Percentiles rank a stretch among this genome's conserved stretches.
These are phyloP conservation scores for Lordiphosa collinella DNA, from an alignment of 1,140 invertebrate species.

Conservation along the genomic window DNA sequence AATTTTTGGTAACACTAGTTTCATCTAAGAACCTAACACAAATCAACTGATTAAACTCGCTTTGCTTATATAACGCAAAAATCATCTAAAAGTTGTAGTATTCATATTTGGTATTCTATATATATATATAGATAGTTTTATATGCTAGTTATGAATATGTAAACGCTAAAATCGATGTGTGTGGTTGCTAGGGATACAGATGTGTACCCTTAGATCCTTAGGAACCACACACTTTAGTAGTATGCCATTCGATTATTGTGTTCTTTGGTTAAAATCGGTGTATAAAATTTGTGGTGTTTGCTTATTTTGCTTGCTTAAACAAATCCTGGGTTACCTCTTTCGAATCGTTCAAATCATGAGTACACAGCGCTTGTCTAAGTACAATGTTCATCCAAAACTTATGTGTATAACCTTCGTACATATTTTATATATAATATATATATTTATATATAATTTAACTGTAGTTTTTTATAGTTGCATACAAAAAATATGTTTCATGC, in stretches of 20 bases:
- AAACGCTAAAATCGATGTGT: constrained; percentile 30
- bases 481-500: constrained; percentile 66
- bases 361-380: constrained; percentile 51
- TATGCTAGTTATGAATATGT: constrained; percentile 13
- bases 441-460: constrained; percentile 9
- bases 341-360: constrained; percentile 39
- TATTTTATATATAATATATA: no score
- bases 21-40: constrained; percentile 3
- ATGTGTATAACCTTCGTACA: constrained; percentile 28
- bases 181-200: constrained; percentile 2
- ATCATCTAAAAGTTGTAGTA: constrained; percentile 47
- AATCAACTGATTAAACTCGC: background rate
- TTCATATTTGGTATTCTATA: constrained; percentile 42
- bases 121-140: constrained; percentile 6
- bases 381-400: constrained; percentile 64
- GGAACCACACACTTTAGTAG: constrained; percentile 35
- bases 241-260: constrained; percentile 52
- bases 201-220: constrained; percentile 4
- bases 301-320: constrained; percentile 37
- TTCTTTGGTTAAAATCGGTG: constrained; percentile 67
- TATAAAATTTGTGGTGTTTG: constrained; percentile 67
- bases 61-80: constrained; percentile 35
- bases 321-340: constrained; percentile 39
- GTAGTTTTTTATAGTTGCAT: constrained; percentile 34
- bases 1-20: constrained; percentile 6